phyloP scores from a whole-genome alignment of 2,797 vertebrate species.

The Cirrhinus mrigala region DNA sequence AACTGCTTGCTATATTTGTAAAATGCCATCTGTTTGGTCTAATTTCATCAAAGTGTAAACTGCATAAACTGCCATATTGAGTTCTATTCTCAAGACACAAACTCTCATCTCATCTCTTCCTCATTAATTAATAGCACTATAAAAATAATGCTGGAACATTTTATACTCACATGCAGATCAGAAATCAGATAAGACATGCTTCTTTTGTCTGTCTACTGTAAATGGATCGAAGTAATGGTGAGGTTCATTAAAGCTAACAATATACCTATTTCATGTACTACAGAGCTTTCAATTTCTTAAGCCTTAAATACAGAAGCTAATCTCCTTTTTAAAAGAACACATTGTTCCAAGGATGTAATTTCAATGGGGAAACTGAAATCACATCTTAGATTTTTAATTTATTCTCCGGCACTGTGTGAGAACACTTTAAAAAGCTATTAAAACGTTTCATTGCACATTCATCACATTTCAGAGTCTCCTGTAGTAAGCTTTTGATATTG shows the following conservation, averaged over 20 bases:
- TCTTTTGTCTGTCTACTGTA: neutral
- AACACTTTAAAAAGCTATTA: neutral
- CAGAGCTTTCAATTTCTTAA: neutral
- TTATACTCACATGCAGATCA: neutral
- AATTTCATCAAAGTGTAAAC: slow-evolving; percentile 1
- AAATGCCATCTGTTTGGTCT: neutral
- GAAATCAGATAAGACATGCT: neutral
- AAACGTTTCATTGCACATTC: neutral
- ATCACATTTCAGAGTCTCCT: neutral
- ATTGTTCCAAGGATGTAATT: neutral
- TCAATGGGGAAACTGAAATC: neutral
- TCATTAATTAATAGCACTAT: neutral
- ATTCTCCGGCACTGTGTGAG: neutral
- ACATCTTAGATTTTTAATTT: neutral
- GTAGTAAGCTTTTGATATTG: neutral
- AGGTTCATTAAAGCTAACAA: neutral
- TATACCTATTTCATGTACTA: neutral
- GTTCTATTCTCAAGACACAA: neutral
- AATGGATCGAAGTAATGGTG: neutral
- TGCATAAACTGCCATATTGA: neutral
- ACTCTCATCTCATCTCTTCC: neutral
- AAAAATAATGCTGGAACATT: neutral
- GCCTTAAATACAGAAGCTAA: neutral
- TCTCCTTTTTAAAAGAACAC: neutral
- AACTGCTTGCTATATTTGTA: neutral